These are phyloP conservation scores for Neoitamus cyanurus DNA, from an alignment of 2,888 invertebrate genomes.

Conservation along the genomic window DNA sequence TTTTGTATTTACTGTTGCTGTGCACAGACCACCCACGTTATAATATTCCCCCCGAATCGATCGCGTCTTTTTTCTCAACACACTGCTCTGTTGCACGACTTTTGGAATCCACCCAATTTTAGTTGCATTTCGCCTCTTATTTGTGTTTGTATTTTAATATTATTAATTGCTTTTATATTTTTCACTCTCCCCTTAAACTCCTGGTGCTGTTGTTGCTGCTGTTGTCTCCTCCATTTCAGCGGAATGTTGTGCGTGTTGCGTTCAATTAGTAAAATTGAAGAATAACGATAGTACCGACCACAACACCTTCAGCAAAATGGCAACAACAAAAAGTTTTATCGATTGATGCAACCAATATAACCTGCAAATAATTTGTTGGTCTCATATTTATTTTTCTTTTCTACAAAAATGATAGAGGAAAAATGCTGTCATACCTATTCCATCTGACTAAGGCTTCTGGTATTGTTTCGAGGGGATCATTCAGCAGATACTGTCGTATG, in stretches of 20 bases:
- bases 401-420: no score
- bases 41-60: no score
- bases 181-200: no score
- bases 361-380: conserved; percentile 65
- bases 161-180: no score
- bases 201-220: no score
- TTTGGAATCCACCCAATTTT: neutral
- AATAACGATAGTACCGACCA: conserved; percentile 56
- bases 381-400: no score
- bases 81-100: no score
- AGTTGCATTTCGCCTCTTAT: no score
- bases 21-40: neutral
- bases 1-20: neutral
- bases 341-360: conserved; percentile 67
- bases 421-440: conserved; percentile 65
- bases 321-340: conserved; percentile 62
- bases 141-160: neutral
- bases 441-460: conserved; percentile 74
- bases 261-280: conserved; percentile 49
- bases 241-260: no score
- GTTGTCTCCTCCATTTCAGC: no score
- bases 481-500: conserved; percentile 79
- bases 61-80: no score
- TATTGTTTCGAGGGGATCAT: conserved; percentile 81
- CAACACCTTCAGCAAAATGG: conserved; percentile 54